These are phyloP conservation scores for Zaprionus kolodkinae DNA, from an alignment of 1,140 invertebrate genomes.

Conservation along the genomic window DNA sequence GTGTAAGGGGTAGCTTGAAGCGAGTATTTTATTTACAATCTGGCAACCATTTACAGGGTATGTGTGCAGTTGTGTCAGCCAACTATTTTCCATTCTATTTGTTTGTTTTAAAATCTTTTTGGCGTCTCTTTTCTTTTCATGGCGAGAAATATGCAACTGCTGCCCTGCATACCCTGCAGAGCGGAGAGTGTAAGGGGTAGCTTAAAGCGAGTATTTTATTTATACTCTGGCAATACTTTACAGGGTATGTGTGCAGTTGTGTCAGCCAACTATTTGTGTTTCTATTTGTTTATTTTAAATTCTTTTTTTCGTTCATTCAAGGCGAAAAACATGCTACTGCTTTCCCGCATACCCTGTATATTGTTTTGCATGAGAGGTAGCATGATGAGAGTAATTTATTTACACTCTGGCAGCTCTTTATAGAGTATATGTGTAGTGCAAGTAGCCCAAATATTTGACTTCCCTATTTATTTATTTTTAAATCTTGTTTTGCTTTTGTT, in stretches of 20 bases:
- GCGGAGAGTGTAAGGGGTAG: not conserved
- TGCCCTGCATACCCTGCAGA: not conserved
- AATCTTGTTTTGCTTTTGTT: constrained; percentile 10
- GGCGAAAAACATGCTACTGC: not conserved
- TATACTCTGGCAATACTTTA: too few relatives aligned
- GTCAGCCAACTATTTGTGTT: too few relatives aligned
- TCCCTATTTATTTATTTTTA: constrained; percentile 25
- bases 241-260: too few relatives aligned
- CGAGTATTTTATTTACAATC: not conserved
- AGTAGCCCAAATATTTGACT: not conserved
- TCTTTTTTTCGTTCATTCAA: too few relatives aligned
- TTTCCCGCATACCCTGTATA: not conserved
- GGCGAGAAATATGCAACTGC: not conserved
- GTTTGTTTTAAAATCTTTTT: too few relatives aligned
- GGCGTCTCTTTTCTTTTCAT: too few relatives aligned
- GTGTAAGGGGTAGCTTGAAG: not conserved
- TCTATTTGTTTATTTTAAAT: too few relatives aligned
- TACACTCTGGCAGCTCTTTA: not conserved
- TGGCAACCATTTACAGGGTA: too few relatives aligned
- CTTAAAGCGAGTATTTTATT: not conserved
- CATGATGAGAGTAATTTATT: not conserved
- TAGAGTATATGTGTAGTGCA: not conserved
- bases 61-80: too few relatives aligned
- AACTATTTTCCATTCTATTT: too few relatives aligned
- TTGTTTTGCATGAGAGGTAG: not conserved